phyloP scores from a whole-genome alignment of 23 tunicate genomes.

The Ascidia mentula region DNA sequence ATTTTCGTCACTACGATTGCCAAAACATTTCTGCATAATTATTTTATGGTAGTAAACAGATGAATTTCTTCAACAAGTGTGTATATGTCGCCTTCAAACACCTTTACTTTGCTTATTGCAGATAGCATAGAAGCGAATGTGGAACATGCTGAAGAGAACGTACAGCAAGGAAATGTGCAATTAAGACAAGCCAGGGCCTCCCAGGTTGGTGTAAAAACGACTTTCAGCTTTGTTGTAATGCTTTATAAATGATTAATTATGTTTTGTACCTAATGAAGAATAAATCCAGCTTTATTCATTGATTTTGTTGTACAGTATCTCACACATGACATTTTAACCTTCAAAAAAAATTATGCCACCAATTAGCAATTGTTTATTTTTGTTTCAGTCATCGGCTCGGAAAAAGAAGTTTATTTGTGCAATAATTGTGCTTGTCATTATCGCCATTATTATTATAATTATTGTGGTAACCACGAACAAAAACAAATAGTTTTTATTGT shows the following conservation, averaged over 20 bases:
- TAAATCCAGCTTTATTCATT: too few relatives aligned
- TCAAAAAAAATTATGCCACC: not conserved
- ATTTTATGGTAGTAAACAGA: too few relatives aligned
- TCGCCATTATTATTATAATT: conserved; percentile 53
- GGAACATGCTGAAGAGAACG: conserved; percentile 43
- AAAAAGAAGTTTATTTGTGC: conserved; percentile 93
- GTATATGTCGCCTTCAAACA: too few relatives aligned
- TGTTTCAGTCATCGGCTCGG: conserved; percentile 83
- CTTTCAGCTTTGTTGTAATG: too few relatives aligned
- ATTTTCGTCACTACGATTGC: too few relatives aligned
- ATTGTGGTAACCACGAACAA: conserved; percentile 48
- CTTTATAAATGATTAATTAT: too few relatives aligned
- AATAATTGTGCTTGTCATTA: conserved; percentile 48
- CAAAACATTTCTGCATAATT: too few relatives aligned
- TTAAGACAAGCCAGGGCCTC: conserved; percentile 55
- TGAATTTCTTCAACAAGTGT: too few relatives aligned
- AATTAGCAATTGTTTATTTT: not conserved
- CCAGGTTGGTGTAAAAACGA: conserved; percentile 35
- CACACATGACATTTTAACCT: not conserved
- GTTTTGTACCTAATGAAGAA: too few relatives aligned
- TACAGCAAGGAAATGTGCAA: conserved; percentile 70
- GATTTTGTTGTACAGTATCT: too few relatives aligned
- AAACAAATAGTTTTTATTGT: not conserved
- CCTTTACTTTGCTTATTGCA: too few relatives aligned
- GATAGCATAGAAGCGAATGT: conserved; percentile 96